These are phyloP conservation scores for Haliclystus octoradiatus DNA, from an alignment of 30 jellyfish, hydroid and myxozoan genomes.

Conservation along the genomic window DNA sequence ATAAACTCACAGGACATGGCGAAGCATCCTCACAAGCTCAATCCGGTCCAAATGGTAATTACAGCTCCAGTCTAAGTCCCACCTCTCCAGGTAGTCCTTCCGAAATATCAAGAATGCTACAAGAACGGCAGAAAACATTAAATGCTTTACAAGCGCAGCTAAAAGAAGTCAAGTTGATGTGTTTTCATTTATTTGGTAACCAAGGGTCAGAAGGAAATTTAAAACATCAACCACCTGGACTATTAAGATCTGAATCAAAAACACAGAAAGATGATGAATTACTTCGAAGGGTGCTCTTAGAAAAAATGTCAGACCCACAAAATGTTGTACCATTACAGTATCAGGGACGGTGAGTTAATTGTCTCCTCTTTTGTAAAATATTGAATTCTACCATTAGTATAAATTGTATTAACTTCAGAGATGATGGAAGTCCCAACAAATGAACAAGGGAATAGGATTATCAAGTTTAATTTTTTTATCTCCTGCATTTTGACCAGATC, in stretches of 20 bases:
- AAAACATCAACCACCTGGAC: neutral
- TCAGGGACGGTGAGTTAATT: too few relatives aligned
- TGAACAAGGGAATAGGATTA: too few relatives aligned
- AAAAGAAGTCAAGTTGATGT: neutral
- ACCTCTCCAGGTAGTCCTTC: neutral
- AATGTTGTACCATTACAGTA: too few relatives aligned
- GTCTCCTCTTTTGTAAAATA: too few relatives aligned
- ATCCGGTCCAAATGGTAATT: neutral
- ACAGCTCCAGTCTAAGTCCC: neutral
- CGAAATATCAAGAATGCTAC: neutral
- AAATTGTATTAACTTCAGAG: too few relatives aligned
- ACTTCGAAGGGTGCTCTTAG: neutral
- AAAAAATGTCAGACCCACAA: neutral
- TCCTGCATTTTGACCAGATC: too few relatives aligned
- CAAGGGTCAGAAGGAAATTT: neutral
- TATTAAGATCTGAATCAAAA: neutral
- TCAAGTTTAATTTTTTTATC: too few relatives aligned
- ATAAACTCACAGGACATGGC: neutral
- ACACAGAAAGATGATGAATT: neutral
- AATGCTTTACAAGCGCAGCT: neutral
- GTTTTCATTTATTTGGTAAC: neutral
- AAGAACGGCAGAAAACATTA: neutral
- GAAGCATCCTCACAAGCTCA: neutral
- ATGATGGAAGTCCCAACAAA: too few relatives aligned
- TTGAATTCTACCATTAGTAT: too few relatives aligned